These are phyloP conservation scores for Perca flavescens DNA, from an alignment of 2,113 vertebrate species.

Conservation along the genomic window DNA sequence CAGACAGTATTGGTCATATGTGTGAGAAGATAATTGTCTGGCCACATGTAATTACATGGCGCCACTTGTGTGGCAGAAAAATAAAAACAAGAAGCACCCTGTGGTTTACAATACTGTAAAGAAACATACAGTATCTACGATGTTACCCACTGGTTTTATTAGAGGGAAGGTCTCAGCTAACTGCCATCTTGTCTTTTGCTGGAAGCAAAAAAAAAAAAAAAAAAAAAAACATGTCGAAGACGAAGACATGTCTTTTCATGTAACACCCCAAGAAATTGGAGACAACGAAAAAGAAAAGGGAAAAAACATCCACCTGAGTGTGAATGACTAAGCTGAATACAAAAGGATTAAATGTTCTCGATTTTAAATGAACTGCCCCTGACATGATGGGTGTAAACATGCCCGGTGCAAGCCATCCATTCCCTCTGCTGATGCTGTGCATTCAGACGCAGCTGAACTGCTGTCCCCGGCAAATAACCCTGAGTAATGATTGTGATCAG, in stretches of 20 bases:
- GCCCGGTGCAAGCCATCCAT: not conserved
- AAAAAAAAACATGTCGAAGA: too few relatives aligned
- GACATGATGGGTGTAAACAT: conserved; percentile 3
- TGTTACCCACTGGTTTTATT: not conserved
- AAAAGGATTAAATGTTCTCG: conserved; percentile 6
- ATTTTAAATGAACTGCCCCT: not conserved
- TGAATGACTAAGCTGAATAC: not conserved
- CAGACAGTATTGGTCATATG: not conserved
- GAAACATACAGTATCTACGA: not conserved
- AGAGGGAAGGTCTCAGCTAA: not conserved
- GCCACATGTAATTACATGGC: conserved; percentile 7
- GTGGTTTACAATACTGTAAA: not conserved
- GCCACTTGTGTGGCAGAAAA: conserved; percentile 15
- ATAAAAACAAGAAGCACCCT: conserved; percentile 31
- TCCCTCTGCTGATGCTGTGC: not conserved
- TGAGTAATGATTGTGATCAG: conserved; percentile 14
- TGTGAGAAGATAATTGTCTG: conserved; percentile 29
- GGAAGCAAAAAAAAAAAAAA: too few relatives aligned
- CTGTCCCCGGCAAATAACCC: not conserved
- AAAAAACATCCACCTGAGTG: not conserved
- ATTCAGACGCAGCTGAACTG: not conserved
- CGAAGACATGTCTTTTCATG: not conserved
- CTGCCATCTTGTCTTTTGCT: too few relatives aligned
- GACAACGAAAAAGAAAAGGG: not conserved
- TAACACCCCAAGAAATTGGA: not conserved